Conservation (phyloP, 2,113 vertebrate genomes). For the Elaphurus davidianus region DNA sequence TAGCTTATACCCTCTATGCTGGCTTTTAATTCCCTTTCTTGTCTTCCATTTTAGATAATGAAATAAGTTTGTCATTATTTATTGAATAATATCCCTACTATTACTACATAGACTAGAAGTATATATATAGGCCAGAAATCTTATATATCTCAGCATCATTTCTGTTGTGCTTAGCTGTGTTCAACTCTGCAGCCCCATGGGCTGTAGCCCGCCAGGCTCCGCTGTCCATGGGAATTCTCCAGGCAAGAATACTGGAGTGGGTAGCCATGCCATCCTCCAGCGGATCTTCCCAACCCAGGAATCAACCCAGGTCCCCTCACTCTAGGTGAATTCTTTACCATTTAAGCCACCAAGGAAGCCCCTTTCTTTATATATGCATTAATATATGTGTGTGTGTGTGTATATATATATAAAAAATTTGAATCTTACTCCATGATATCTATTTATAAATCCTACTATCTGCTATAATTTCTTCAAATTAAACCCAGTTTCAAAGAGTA, state of each 20-base stretch:
- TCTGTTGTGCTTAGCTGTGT: background rate
- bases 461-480: background rate
- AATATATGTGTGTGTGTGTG: background rate
- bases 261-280: background rate
- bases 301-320: background rate
- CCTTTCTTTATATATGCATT: background rate
- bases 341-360: background rate
- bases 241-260: background rate
- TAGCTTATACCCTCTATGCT: background rate
- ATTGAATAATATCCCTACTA: background rate
- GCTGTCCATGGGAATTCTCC: background rate
- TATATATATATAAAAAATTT: background rate
- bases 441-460: background rate
- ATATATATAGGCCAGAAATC: background rate
- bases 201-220: background rate
- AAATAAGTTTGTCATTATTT: background rate
- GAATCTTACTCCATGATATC: background rate
- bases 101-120: background rate
- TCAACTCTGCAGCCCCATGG: background rate
- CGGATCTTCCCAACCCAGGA: background rate
- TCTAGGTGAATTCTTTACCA: background rate
- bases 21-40: background rate
- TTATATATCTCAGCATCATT: background rate
- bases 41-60: background rate
- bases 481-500: background rate